Evolutionary conservation across 2,797 vertebrate genomes (phyloP), one percentile per base, ranked within the genome.

Genomic region (Emydoidea blandingii): DNA sequence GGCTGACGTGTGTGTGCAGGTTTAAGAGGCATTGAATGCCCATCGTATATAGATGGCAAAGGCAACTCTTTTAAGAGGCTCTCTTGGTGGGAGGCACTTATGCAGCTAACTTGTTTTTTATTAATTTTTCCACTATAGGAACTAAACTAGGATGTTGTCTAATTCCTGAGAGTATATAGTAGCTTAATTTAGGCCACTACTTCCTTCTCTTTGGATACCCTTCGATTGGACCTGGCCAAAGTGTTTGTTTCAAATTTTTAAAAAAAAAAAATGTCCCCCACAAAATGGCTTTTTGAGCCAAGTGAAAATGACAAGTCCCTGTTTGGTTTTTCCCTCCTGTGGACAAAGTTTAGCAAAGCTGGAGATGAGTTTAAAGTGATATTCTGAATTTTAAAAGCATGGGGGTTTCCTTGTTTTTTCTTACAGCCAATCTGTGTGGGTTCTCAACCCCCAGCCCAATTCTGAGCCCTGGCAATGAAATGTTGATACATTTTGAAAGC

Each of bases 401-500:
- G 47, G 44, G 6, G 56, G 14, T 1, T 86, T 34, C 23, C 31
- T 49, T 92, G 2, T 59, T 92, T 74, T 47, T 87, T 91, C 53
- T 29, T 59, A 29, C 68, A 96, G 89, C 87, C 68, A 85, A 90
- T 52, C 27, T 97, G 59, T 95, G 85, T 87, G 90, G 86, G 76
- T 94, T 86, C 80, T 87, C 62, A 83, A 25, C 53, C 79, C 92
- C 84, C 76, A 83, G 18, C 6, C 49, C 80, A n/a, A 5, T 87
- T n/a, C 72, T 81, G 65, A 96, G 89, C 87, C 81, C 85, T 50
- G 86, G 79, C 12, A 95, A 95, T 79, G 74, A 41, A 5, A 89
- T 89, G 84, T 68, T 94, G 27, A 68, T 90, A 12, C 56, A 50
- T 79, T 96, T 95, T 93, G 44, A 93, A 89, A 96, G 56, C 3